These are phyloP conservation scores for Drosophila incognita DNA, from an alignment of 2,888 invertebrate species.

Conservation along the genomic window DNA sequence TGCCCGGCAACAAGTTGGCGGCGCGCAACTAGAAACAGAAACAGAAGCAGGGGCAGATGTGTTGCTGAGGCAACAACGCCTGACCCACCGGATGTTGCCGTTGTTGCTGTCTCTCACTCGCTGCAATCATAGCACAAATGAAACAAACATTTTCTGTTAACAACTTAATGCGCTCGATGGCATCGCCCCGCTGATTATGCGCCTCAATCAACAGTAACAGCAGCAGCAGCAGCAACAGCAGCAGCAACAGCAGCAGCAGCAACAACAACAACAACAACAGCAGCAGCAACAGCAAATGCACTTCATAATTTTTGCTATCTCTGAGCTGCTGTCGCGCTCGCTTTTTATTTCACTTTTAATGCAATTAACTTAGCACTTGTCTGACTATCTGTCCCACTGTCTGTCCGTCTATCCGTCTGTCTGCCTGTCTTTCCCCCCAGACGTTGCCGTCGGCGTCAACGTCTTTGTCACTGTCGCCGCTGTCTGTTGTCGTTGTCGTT, in stretches of 20 bases:
- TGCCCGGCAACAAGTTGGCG: conserved; percentile 56
- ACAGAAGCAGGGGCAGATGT: conserved; percentile 23
- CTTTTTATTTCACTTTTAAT: conserved; percentile 79
- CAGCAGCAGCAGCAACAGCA: conserved; percentile 38
- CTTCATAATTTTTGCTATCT: conserved; percentile 80
- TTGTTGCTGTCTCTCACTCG: conserved; percentile 17
- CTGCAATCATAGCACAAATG: conserved; percentile 79
- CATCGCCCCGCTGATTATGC: conserved; percentile 73
- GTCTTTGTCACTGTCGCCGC: conserved; percentile 63
- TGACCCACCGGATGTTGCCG: conserved; percentile 69
- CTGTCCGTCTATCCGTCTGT: conserved; percentile 30
- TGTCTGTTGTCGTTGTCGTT: conserved; percentile 20
- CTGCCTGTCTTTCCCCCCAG: conserved; percentile 45
- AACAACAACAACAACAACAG: conserved; percentile 27
- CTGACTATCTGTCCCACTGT: conserved; percentile 57
- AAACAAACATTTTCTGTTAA: conserved; percentile 82
- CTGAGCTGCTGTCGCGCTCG: conserved; percentile 71
- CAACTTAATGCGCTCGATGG: conserved; percentile 79
- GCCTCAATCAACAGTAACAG: conserved; percentile 72
- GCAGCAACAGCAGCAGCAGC: conserved; percentile 48
- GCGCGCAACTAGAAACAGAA: conserved; percentile 17
- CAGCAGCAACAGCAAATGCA: conserved; percentile 53
- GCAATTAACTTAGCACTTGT: conserved; percentile 79
- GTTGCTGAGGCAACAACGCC: conserved; percentile 39
- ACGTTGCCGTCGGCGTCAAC: conserved; percentile 45